Evolutionary conservation across 2,113 vertebrate species (phyloP).

Genomic region (Centropus bengalensis): DNA sequence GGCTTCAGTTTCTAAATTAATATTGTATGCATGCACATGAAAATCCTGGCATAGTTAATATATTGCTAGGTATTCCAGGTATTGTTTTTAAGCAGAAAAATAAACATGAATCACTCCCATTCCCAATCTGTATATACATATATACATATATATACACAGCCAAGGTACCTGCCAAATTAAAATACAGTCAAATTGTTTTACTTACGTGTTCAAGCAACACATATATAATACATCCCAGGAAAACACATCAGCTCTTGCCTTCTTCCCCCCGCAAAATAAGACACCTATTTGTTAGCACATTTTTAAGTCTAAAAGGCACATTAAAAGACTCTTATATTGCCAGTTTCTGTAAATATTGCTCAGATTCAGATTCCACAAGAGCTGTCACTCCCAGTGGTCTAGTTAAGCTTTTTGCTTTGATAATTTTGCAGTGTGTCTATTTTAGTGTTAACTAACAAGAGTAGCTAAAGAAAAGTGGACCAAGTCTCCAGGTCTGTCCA

Average conservation of each 20-base stretch:
- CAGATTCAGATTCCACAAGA: not conserved
- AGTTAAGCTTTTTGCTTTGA: not conserved
- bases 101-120: not conserved
- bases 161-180: not conserved
- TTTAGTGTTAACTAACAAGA: not conserved
- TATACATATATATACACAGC: no score
- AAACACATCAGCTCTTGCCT: not conserved
- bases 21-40: not conserved
- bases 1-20: not conserved
- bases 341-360: not conserved
- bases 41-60: conserved; percentile 9
- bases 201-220: not conserved
- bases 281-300: not conserved
- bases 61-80: not conserved
- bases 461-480: not conserved
- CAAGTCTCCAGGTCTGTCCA: not conserved
- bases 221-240: not conserved
- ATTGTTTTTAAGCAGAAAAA: not conserved
- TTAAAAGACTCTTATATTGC: not conserved
- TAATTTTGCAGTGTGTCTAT: not conserved
- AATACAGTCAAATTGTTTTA: not conserved
- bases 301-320: not conserved
- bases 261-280: not conserved
- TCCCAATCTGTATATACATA: no score
- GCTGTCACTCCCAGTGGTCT: not conserved